Percentiles rank a stretch among this genome's conserved stretches.
These are phyloP conservation scores for Platysteira castanea DNA, from an alignment of 2,113 vertebrate genomes.

Conservation along the genomic window DNA sequence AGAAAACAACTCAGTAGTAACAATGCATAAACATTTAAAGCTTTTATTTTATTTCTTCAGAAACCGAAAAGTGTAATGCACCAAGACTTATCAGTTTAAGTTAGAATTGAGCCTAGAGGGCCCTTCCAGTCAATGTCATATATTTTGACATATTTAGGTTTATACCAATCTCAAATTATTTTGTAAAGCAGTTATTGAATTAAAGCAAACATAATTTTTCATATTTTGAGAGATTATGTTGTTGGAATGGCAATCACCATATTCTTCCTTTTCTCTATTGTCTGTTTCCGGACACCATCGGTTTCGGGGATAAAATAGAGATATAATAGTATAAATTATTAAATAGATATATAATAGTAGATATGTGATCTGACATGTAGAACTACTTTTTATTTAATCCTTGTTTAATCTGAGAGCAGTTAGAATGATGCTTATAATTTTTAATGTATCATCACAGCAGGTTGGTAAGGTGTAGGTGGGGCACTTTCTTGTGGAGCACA, in stretches of 20 bases:
- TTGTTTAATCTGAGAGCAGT: background rate
- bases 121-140: background rate
- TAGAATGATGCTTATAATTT: fast-evolving
- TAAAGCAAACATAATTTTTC: background rate
- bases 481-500: background rate
- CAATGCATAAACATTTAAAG: background rate
- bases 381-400: background rate
- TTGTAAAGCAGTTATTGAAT: background rate
- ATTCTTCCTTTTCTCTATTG: background rate
- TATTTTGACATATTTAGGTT: background rate
- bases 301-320: background rate
- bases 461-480: too few relatives aligned
- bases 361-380: background rate
- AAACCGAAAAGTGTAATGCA: background rate
- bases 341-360: too few relatives aligned
- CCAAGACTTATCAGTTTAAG: background rate
- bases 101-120: background rate
- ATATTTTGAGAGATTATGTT: background rate
- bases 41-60: background rate
- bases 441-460: background rate
- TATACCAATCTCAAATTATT: background rate
- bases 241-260: background rate
- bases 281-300: background rate
- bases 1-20: background rate
- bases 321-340: too few relatives aligned